phyloP scores from a whole-genome alignment of 2,113 vertebrate species.

The Natator depressus region DNA sequence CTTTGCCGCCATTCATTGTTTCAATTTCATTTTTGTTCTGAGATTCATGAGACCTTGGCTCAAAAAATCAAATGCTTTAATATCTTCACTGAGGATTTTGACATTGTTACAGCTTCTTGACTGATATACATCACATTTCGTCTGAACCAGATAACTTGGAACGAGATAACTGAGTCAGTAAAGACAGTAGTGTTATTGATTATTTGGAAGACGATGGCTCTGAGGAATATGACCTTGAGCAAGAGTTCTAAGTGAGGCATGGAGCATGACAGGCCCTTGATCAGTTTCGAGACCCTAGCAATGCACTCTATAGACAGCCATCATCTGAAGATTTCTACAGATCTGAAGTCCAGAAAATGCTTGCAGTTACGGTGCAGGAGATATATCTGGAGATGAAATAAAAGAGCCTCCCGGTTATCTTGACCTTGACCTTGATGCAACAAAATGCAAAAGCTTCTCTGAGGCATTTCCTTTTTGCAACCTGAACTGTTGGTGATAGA shows the following conservation, averaged over 20 bases:
- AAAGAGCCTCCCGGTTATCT: neutral
- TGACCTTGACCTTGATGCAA: neutral
- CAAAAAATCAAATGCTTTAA: neutral
- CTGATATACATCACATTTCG: neutral
- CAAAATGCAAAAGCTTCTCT: neutral
- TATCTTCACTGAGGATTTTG: neutral
- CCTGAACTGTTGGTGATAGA: neutral
- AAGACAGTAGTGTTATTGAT: neutral
- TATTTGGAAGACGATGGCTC: neutral
- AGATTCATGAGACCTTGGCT: neutral
- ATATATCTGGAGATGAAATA: neutral
- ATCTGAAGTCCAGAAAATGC: neutral
- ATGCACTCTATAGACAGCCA: neutral
- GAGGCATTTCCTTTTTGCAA: neutral
- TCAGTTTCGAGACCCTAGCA: neutral
- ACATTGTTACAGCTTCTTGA: neutral
- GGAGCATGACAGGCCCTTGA: neutral
- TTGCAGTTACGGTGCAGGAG: neutral
- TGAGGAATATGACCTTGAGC: neutral
- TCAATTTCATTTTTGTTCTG: neutral
- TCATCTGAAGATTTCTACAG: neutral
- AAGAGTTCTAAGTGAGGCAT: neutral
- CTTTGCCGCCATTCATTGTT: neutral
- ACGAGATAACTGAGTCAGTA: neutral
- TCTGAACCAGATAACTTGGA: neutral